phyloP scores from a whole-genome alignment of 2,797 vertebrate species.

The Peromyscus nudipes region DNA sequence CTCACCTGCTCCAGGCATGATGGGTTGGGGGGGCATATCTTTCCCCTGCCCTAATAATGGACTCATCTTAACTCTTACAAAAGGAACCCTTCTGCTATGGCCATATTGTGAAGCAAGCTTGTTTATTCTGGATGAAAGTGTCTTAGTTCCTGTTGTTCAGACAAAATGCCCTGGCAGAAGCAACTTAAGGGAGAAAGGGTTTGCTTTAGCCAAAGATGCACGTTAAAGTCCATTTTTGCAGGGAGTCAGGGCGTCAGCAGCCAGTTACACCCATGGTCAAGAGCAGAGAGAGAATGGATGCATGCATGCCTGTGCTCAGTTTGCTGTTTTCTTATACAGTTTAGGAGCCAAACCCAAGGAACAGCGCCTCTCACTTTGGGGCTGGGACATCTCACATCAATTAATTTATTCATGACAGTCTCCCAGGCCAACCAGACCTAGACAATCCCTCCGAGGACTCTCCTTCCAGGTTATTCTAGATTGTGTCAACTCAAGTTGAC shows the following conservation, averaged over 20 bases:
- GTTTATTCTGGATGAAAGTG: neutral
- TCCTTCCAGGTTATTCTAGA: neutral
- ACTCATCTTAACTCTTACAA: neutral
- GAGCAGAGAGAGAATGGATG: neutral
- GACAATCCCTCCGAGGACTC: neutral
- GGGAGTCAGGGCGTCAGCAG: neutral
- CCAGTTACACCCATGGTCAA: neutral
- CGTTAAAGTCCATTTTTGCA: neutral
- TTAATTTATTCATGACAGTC: neutral
- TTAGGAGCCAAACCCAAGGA: neutral
- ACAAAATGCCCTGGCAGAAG: neutral
- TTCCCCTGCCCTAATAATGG: neutral
- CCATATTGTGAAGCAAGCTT: neutral
- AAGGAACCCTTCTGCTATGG: neutral
- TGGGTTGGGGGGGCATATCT: neutral
- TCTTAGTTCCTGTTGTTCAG: neutral
- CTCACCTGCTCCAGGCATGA: neutral
- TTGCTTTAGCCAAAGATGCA: neutral
- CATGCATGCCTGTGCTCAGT: neutral
- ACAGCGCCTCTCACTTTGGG: neutral
- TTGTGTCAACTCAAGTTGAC: neutral
- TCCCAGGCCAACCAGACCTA: neutral
- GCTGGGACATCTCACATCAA: neutral
- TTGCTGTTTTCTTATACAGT: neutral
- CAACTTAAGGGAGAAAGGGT: neutral